Evolutionary conservation across 2,888 invertebrate genomes (phyloP).

Genomic region (Tipula vernalis): DNA sequence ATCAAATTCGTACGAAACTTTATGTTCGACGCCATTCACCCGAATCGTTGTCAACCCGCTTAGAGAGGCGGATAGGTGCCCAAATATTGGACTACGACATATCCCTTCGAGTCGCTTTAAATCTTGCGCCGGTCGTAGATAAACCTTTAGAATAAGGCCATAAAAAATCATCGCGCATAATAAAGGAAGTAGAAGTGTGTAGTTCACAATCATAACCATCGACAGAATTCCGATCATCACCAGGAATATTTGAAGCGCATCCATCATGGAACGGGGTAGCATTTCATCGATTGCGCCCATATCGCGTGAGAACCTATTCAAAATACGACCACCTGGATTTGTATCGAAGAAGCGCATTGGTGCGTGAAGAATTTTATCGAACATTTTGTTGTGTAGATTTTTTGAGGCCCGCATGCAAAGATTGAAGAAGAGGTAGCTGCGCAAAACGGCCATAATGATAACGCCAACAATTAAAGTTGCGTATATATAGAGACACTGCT

Average conservation of each 20-base stretch:
- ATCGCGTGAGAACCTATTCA: slow-evolving; percentile 68
- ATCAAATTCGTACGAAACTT: slow-evolving; percentile 66
- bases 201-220: slow-evolving; percentile 57
- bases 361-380: slow-evolving; percentile 58
- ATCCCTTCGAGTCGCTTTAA: slow-evolving; percentile 61
- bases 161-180: slow-evolving; percentile 51
- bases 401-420: slow-evolving; percentile 64
- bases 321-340: slow-evolving; percentile 63
- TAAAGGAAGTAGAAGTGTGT: slow-evolving; percentile 52
- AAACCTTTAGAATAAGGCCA: slow-evolving; percentile 48
- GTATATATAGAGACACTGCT: slow-evolving; percentile 33
- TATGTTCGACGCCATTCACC: slow-evolving; percentile 54
- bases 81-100: slow-evolving; percentile 81
- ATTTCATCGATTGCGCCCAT: slow-evolving; percentile 49
- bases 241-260: slow-evolving; percentile 39
- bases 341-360: slow-evolving; percentile 77
- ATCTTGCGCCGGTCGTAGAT: slow-evolving; percentile 60
- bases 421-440: slow-evolving; percentile 58
- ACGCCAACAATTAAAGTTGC: slow-evolving; percentile 19
- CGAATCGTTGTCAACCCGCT: slow-evolving; percentile 80
- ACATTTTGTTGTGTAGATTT: slow-evolving; percentile 74
- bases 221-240: slow-evolving; percentile 63
- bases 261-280: slow-evolving; percentile 41
- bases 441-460: slow-evolving; percentile 32
- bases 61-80: slow-evolving; percentile 77